Conservation (phyloP, 2,888 invertebrate genomes). For the Noctua janthe region DNA sequence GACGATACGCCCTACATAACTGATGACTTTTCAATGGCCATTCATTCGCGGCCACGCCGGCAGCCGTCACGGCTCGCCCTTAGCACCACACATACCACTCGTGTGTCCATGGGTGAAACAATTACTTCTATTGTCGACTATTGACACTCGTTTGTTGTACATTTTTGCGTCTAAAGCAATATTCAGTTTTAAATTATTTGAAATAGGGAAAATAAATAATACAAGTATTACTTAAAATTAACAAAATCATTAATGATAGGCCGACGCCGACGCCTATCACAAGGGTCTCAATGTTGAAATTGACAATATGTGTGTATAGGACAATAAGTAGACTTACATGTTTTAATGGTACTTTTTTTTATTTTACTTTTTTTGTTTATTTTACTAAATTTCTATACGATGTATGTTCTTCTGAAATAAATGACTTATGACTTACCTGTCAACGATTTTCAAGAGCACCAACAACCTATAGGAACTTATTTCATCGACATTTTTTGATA, state of each 20-base stretch:
- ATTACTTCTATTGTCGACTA: constrained; percentile 68
- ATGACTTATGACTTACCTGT: not conserved
- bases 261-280: not conserved
- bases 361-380: no score
- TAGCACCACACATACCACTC: constrained; percentile 74
- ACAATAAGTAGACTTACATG: constrained; percentile 21
- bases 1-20: constrained; percentile 88
- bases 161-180: not conserved
- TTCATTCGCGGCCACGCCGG: constrained; percentile 84
- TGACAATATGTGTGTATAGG: constrained; percentile 13
- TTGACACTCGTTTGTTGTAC: constrained; percentile 20
- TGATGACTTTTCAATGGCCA: constrained; percentile 90
- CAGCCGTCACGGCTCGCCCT: constrained; percentile 71
- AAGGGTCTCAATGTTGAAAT: constrained; percentile 21
- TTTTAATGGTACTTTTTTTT: no score
- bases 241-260: not conserved
- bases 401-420: no score
- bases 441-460: not conserved
- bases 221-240: not conserved
- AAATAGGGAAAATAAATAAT: not conserved
- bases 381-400: no score
- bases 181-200: not conserved
- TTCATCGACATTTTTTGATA: not conserved
- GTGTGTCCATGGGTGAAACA: constrained; percentile 76
- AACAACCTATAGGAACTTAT: not conserved